Evolutionary conservation across 2,888 invertebrate genomes (phyloP).

Genomic region (Stenoptilia bipunctidactyla): DNA sequence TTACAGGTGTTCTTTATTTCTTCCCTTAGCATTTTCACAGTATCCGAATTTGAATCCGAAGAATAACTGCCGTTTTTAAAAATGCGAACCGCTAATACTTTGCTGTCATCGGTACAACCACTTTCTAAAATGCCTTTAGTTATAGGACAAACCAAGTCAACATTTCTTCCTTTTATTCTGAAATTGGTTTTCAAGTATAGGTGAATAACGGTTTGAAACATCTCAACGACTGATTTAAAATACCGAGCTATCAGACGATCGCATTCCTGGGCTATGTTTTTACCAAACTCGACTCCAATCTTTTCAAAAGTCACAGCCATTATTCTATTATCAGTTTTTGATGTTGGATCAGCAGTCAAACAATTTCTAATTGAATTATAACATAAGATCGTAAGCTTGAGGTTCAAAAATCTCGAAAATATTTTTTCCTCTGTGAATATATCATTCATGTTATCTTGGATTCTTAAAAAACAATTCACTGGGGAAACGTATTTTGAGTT

Average conservation of each 20-base stretch:
- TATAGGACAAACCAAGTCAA: neutral
- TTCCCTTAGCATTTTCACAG: too few species aligned
- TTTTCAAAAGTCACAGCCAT: conserved; percentile 24
- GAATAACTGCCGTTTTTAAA: neutral
- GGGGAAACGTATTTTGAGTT: conserved; percentile 24
- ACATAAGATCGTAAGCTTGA: conserved; percentile 38
- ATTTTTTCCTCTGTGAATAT: conserved; percentile 28
- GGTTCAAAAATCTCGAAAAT: conserved; percentile 23
- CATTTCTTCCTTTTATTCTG: conserved; percentile 1
- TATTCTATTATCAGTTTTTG: conserved; percentile 22
- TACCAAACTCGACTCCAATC: conserved; percentile 32
- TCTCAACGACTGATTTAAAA: conserved; percentile 28
- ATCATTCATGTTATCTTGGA: conserved; percentile 24
- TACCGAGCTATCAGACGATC: conserved; percentile 23
- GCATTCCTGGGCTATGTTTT: conserved; percentile 27
- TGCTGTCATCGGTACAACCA: neutral
- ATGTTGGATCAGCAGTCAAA: conserved; percentile 22
- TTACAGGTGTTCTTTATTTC: too few species aligned
- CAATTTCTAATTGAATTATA: conserved; percentile 30
- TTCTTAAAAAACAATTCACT: conserved; percentile 27
- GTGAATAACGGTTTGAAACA: conserved; percentile 22
- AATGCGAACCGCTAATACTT: neutral
- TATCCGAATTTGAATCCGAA: too few species aligned
- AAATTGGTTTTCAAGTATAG: conserved; percentile 20
- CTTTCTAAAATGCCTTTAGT: conserved; percentile 8